Conservation (phyloP, 2,888 invertebrate species). For the Acanthosepion esculentum region DNA sequence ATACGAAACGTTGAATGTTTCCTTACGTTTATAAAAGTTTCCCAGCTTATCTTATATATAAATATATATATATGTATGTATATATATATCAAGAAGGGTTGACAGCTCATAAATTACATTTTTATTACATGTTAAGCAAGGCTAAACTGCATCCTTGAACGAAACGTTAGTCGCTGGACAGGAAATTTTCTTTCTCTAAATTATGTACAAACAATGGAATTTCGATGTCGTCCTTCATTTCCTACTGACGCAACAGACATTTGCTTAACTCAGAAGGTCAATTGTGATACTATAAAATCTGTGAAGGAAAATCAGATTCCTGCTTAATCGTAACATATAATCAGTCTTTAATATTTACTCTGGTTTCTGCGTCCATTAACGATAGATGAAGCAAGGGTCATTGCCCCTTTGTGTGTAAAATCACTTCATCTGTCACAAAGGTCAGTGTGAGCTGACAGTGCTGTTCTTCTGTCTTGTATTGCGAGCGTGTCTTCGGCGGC, state of each 20-base stretch:
- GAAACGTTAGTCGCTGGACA: too few species aligned
- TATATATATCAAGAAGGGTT: too few species aligned
- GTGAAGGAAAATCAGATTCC: neutral
- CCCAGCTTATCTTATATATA: too few species aligned
- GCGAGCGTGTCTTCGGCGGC: neutral
- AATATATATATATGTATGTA: too few species aligned
- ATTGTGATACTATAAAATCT: neutral
- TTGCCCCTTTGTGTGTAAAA: neutral
- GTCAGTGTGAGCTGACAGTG: neutral
- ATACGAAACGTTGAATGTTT: too few species aligned
- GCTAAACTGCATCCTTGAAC: too few species aligned
- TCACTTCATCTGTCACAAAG: slow-evolving; percentile 17
- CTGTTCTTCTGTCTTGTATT: neutral
- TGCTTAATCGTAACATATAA: neutral
- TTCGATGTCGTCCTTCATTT: neutral
- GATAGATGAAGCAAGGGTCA: neutral
- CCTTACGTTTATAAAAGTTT: too few species aligned
- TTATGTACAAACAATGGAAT: neutral
- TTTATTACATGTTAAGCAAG: too few species aligned
- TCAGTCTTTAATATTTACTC: neutral
- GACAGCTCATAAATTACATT: too few species aligned
- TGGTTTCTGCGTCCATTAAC: neutral
- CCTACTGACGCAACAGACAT: neutral
- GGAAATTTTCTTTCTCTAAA: too few species aligned
- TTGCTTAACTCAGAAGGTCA: neutral